Percentiles rank a stretch among this genome's conserved stretches.
Evolutionary conservation across 2,888 invertebrate species (phyloP).

Genomic region (Pristionchus japonicus): DNA sequence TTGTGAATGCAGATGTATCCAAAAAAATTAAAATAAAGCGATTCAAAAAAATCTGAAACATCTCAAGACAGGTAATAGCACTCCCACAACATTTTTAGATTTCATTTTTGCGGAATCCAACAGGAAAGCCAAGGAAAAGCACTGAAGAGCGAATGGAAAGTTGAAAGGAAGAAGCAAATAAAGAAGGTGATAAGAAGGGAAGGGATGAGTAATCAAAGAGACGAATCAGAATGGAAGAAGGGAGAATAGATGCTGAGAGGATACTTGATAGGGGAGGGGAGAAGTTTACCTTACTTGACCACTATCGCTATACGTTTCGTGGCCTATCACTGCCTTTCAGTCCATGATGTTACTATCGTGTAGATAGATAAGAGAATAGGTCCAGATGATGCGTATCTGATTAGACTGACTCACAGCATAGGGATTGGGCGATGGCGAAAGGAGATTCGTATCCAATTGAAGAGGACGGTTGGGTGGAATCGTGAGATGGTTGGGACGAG

Average conservation of each 20-base stretch:
- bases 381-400: background rate
- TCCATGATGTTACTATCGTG: background rate
- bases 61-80: too few relatives aligned
- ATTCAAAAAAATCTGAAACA: too few relatives aligned
- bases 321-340: background rate
- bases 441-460: constrained; percentile 53
- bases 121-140: background rate
- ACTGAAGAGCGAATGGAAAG: background rate
- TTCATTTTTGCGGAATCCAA: too few relatives aligned
- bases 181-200: constrained; percentile 30
- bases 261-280: background rate
- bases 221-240: constrained; percentile 9
- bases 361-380: background rate
- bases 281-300: background rate
- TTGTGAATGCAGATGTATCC: too few relatives aligned
- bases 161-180: constrained; percentile 24
- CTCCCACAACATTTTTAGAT: too few relatives aligned
- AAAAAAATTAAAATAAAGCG: too few relatives aligned
- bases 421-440: constrained; percentile 22
- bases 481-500: constrained; percentile 48
- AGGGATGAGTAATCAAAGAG: constrained; percentile 20
- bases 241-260: background rate
- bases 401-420: constrained; percentile 25
- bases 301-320: background rate
- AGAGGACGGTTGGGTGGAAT: constrained; percentile 58